These are phyloP conservation scores for Dallia pectoralis DNA, from an alignment of 2,797 vertebrate genomes.

Conservation along the genomic window DNA sequence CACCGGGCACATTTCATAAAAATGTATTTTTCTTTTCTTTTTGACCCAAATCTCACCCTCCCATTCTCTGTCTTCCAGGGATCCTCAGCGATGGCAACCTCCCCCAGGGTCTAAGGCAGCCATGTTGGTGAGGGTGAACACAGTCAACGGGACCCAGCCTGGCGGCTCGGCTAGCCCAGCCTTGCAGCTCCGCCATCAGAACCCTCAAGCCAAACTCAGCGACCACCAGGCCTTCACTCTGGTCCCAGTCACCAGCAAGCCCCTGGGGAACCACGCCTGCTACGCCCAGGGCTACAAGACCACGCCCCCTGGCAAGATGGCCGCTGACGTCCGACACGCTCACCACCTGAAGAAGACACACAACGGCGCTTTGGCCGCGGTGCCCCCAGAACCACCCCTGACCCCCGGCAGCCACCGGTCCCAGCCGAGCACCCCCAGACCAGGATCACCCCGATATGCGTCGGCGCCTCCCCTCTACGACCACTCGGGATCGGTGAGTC, in stretches of 20 bases:
- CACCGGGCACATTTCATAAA: neutral
- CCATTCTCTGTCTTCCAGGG: constrained; percentile 59
- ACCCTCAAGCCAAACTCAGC: constrained; percentile 60
- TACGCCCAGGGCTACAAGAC: constrained; percentile 68
- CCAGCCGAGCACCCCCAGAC: constrained; percentile 73
- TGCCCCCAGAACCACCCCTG: constrained; percentile 70
- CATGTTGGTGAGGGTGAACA: constrained; percentile 90
- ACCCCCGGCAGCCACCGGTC: constrained; percentile 66
- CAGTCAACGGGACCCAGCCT: constrained; percentile 69
- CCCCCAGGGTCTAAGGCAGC: constrained; percentile 84
- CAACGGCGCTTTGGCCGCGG: constrained; percentile 83
- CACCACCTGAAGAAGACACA: constrained; percentile 85
- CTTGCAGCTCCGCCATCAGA: constrained; percentile 63
- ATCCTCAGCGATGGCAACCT: constrained; percentile 84
- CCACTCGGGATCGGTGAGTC: constrained; percentile 80
- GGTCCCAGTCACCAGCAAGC: constrained; percentile 62
- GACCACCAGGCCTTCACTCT: constrained; percentile 55
- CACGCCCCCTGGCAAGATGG: constrained; percentile 62
- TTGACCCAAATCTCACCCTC: neutral
- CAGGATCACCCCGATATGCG: constrained; percentile 78
- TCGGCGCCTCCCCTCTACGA: constrained; percentile 80
- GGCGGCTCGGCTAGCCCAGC: constrained; percentile 45
- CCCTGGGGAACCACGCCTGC: constrained; percentile 65
- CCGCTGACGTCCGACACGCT: constrained; percentile 73
- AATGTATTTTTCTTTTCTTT: neutral